phyloP scores from a whole-genome alignment of 2,888 invertebrate species.

The Nymphalis polychloros region DNA sequence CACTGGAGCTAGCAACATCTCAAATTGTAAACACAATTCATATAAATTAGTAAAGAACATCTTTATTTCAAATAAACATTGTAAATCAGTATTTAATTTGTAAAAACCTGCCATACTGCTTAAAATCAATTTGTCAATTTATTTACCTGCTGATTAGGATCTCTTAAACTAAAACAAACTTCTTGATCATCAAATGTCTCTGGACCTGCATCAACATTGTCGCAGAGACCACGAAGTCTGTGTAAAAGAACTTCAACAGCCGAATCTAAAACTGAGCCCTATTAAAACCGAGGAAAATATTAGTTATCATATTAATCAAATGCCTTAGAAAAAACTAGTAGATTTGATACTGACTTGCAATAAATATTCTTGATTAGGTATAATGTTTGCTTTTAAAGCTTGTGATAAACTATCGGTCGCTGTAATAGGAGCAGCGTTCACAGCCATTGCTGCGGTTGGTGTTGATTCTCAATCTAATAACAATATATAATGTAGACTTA shows the following conservation, averaged over 20 bases:
- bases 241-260: slow-evolving; percentile 95
- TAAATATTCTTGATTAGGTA: slow-evolving; percentile 96
- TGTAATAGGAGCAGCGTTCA: slow-evolving; percentile 80
- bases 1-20: too few species aligned
- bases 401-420: slow-evolving; percentile 89
- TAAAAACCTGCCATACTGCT: not conserved
- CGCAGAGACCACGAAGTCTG: slow-evolving; percentile 94
- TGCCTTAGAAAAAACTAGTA: not conserved
- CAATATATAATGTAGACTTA: not conserved
- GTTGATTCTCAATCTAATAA: not conserved
- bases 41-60: too few species aligned
- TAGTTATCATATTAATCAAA: not conserved
- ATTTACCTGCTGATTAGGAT: slow-evolving; percentile 81
- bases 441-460: slow-evolving; percentile 49
- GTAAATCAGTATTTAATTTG: too few species aligned
- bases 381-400: slow-evolving; percentile 91
- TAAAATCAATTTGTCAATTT: not conserved
- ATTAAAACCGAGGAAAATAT: not conserved
- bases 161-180: slow-evolving; percentile 91
- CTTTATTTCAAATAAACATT: too few species aligned
- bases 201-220: slow-evolving; percentile 94
- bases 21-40: too few species aligned
- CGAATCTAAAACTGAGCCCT: slow-evolving; percentile 96
- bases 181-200: slow-evolving; percentile 97
- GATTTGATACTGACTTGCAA: slow-evolving; percentile 71